Evolutionary conservation across 2,888 invertebrate genomes (phyloP).

Genomic region (Megalurothrips usitatus): DNA sequence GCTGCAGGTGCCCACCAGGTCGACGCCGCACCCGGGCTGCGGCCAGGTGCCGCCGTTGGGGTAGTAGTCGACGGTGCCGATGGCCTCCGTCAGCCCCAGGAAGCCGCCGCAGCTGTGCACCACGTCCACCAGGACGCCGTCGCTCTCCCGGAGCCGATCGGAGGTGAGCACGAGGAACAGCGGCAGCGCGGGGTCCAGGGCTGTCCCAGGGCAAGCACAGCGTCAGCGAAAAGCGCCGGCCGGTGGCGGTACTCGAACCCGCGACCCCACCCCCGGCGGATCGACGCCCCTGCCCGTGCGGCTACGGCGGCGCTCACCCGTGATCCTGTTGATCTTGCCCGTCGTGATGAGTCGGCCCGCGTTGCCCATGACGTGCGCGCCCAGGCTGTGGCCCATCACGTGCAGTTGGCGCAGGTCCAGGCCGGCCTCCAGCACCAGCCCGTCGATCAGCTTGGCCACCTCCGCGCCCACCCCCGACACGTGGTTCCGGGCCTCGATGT

Average conservation of each 20-base stretch:
- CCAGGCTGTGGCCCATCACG: conserved; percentile 50
- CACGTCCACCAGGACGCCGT: conserved; percentile 61
- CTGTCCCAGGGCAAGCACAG: no score
- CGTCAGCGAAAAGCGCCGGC: no score
- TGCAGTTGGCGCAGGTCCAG: conserved; percentile 45
- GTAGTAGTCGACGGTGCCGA: conserved; percentile 72
- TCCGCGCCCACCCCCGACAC: conserved; percentile 43
- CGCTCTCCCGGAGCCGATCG: conserved; percentile 51
- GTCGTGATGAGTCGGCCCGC: conserved; percentile 41
- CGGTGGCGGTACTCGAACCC: no score
- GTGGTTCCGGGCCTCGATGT: conserved; percentile 45
- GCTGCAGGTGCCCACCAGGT: conserved; percentile 43
- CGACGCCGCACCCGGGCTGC: conserved; percentile 46
- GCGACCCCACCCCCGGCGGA: no score
- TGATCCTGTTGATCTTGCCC: conserved; percentile 42
- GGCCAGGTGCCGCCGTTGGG: conserved; percentile 64
- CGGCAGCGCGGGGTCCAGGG: conserved; percentile 60
- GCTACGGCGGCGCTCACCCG: conserved; percentile 43
- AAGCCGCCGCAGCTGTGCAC: conserved; percentile 65
- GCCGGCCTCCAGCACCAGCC: conserved; percentile 43
- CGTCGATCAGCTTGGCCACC: conserved; percentile 45
- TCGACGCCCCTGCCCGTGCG: no score
- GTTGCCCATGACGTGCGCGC: conserved; percentile 48
- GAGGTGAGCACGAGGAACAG: conserved; percentile 51
- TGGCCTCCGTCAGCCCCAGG: conserved; percentile 60